These are phyloP conservation scores for Hyposmocoma kahamanoa DNA, from an alignment of 1,140 invertebrate genomes.

Conservation along the genomic window DNA sequence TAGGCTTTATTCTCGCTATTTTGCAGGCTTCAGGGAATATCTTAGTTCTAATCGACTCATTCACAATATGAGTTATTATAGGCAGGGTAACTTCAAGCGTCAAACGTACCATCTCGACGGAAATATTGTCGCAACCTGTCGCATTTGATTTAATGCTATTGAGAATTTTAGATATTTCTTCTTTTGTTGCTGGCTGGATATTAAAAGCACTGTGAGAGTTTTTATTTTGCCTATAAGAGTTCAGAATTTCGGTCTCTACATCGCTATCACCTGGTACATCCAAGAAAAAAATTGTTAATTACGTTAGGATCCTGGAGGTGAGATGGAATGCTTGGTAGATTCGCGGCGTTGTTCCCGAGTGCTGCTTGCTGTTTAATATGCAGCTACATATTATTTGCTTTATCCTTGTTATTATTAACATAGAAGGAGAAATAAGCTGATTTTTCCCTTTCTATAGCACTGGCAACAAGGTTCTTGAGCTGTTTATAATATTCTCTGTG, in stretches of 20 bases:
- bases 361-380: not conserved
- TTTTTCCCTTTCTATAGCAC: not conserved
- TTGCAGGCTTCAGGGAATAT: constrained; percentile 13
- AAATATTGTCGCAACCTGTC: not conserved
- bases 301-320: not conserved
- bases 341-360: not conserved
- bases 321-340: not conserved
- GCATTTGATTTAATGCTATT: constrained; percentile 1
- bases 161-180: not conserved
- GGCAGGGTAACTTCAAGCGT: constrained; percentile 1
- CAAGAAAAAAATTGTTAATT: constrained; percentile 4
- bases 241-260: not conserved
- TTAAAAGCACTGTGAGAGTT: not conserved
- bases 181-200: not conserved
- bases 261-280: not conserved
- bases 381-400: not conserved
- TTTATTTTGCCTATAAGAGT: not conserved
- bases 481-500: constrained; percentile 1
- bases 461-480: not conserved
- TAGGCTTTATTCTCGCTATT: constrained; percentile 12
- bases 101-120: not conserved
- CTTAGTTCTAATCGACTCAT: not conserved
- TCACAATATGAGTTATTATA: constrained; percentile 5
- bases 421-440: not conserved
- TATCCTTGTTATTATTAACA: not conserved